Percentiles rank a stretch among this genome's conserved stretches.
Evolutionary conservation across 2,113 vertebrate genomes (phyloP).

Genomic region (Carettochelys insculpta): DNA sequence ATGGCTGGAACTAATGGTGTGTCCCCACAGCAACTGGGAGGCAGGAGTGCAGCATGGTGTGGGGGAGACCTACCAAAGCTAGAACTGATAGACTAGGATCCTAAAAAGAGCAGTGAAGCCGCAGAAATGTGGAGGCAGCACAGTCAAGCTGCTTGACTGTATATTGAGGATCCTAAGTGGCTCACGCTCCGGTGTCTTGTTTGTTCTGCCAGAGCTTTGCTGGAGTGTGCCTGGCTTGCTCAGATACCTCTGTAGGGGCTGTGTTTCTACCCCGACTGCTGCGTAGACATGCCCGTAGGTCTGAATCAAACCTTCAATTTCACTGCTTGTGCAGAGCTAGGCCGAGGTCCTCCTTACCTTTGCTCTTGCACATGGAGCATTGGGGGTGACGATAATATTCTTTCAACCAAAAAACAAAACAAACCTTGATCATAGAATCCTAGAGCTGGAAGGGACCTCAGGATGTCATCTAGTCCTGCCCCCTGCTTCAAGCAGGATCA

Average conservation of each 20-base stretch:
- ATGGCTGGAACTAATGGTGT: not conserved
- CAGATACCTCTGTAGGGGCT: not conserved
- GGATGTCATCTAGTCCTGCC: no score
- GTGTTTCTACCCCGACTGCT: not conserved
- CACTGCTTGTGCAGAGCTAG: not conserved
- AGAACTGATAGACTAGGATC: not conserved
- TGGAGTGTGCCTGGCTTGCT: not conserved
- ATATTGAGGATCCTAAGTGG: not conserved
- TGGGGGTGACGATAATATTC: not conserved
- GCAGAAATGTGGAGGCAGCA: not conserved
- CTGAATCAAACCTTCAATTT: not conserved
- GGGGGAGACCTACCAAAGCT: not conserved
- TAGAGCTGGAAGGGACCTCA: no score
- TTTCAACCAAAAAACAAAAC: not conserved
- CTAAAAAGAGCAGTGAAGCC: not conserved
- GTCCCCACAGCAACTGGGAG: not conserved
- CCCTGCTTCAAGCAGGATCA: no score
- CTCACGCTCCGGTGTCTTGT: not conserved
- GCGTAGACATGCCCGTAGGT: not conserved
- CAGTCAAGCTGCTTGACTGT: not conserved
- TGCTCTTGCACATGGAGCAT: not conserved
- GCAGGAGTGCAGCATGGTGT: not conserved
- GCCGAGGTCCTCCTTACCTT: fast-evolving
- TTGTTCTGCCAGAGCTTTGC: not conserved
- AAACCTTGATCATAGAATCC: no score